Conservation (phyloP, 2,888 invertebrate species). For the Boloria euphrosyne region DNA sequence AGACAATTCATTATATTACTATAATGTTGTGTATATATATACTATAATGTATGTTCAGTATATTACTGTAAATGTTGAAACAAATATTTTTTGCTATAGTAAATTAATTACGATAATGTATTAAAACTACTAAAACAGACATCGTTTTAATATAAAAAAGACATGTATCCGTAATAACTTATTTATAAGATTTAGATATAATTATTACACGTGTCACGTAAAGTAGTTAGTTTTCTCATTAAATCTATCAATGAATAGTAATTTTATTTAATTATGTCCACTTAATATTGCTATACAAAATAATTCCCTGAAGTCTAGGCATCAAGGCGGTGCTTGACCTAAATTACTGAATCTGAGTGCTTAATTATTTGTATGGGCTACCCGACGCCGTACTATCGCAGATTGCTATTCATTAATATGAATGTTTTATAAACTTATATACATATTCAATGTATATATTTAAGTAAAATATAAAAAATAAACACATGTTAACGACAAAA, state of each 20-base stretch:
- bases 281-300: constrained; percentile 27
- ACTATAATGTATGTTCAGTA: too few species aligned
- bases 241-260: not conserved
- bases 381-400: constrained; percentile 8
- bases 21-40: too few species aligned
- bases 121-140: too few species aligned
- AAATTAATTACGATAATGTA: too few species aligned
- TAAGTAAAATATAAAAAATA: too few species aligned
- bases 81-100: not conserved
- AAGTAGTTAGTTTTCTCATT: too few species aligned
- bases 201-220: too few species aligned
- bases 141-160: too few species aligned
- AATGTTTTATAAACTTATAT: not conserved
- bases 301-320: constrained; percentile 25
- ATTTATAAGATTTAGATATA: too few species aligned
- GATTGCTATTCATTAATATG: constrained; percentile 7
- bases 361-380: constrained; percentile 33
- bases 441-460: not conserved
- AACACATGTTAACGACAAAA: too few species aligned
- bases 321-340: constrained; percentile 34
- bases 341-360: constrained; percentile 29
- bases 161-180: too few species aligned
- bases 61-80: too few species aligned
- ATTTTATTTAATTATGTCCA: constrained; percentile 2
- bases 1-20: not conserved